phyloP scores from a whole-genome alignment of 1,140 invertebrate species.

The Physella acuta region DNA sequence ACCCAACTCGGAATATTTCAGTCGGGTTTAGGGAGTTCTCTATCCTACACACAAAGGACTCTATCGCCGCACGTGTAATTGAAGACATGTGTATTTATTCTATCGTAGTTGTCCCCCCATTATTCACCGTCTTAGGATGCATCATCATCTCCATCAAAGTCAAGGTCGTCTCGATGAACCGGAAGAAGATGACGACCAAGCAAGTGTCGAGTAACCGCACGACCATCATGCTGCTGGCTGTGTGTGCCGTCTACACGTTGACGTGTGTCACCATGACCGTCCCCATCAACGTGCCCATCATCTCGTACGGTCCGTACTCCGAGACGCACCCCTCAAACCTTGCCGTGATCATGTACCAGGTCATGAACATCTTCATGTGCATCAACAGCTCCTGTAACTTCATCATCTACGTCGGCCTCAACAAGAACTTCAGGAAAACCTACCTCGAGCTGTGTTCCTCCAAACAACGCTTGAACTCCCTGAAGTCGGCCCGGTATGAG shows the following conservation, averaged over 20 bases:
- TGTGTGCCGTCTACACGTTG: constrained; percentile 12
- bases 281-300: neutral
- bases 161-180: neutral
- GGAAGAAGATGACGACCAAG: constrained; percentile 4
- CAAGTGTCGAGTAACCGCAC: neutral
- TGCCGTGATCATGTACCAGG: neutral
- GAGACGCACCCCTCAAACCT: neutral
- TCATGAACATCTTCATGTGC: neutral
- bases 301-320: neutral
- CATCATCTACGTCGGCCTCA: neutral
- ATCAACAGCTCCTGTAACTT: neutral
- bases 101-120: neutral
- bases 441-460: neutral
- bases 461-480: neutral
- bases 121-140: neutral
- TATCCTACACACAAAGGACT: neutral
- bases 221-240: constrained; percentile 12
- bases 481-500: neutral
- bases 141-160: constrained; percentile 8
- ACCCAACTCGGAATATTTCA: neutral
- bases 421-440: neutral
- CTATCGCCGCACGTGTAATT: neutral
- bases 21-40: neutral
- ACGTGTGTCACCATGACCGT: neutral
- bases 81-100: neutral